A percentile compares a stretch with the other conserved stretches of the same genome.
Conservation (phyloP, 2,888 invertebrate genomes). For the Lysandra coridon region DNA sequence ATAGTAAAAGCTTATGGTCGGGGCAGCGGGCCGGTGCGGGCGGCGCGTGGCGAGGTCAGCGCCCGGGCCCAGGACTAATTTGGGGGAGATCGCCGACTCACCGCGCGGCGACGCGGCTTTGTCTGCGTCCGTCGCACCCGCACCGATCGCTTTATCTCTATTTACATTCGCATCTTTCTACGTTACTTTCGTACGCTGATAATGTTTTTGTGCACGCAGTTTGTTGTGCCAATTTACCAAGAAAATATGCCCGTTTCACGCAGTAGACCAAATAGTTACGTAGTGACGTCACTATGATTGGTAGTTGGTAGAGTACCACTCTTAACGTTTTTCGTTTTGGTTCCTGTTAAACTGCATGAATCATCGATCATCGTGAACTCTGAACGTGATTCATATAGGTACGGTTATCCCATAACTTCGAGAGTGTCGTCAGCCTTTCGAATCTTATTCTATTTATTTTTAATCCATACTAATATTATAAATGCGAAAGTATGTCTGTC, state of each 20-base stretch:
- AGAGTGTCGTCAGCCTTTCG: not conserved
- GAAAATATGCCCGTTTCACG: not conserved
- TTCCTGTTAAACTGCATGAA: conserved; percentile 11
- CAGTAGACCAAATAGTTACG: not conserved
- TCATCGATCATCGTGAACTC: conserved; percentile 15
- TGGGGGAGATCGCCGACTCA: conserved; percentile 78
- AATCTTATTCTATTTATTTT: not conserved
- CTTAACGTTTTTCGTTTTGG: not conserved
- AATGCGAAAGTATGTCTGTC: no score
- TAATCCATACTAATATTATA: no score
- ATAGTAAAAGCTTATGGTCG: conserved; percentile 11
- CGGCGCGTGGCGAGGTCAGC: conserved; percentile 66
- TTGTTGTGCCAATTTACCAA: not conserved
- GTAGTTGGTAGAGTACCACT: not conserved
- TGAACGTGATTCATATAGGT: not conserved
- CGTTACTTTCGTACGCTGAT: not conserved
- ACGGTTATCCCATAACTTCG: conserved; percentile 12
- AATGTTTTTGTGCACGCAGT: conserved; percentile 8
- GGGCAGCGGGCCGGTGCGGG: conserved; percentile 40
- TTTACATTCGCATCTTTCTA: conserved; percentile 11
- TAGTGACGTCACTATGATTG: not conserved
- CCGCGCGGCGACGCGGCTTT: conserved; percentile 62
- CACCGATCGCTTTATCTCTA: conserved; percentile 40
- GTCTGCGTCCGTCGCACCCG: conserved; percentile 63
- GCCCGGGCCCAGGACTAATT: conserved; percentile 79